Conservation (phyloP, 2,888 invertebrate species). For the Eristalis pertinax region DNA sequence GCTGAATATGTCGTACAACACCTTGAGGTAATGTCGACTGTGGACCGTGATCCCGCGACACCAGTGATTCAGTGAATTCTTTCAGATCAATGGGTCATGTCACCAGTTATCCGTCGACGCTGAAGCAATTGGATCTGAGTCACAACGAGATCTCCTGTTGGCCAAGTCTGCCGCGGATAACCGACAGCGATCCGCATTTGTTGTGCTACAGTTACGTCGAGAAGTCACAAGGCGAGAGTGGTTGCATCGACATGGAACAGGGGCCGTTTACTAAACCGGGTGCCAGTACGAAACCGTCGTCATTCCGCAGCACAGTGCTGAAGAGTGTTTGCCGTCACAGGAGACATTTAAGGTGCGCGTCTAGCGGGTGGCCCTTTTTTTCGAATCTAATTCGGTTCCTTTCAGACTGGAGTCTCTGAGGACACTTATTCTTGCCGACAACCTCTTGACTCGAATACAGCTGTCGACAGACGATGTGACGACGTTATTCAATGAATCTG, state of each 20-base stretch:
- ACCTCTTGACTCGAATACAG: constrained; percentile 90
- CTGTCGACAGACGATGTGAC: constrained; percentile 91
- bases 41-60: neutral
- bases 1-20: constrained; percentile 96
- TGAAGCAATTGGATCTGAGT: constrained; percentile 96
- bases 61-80: neutral
- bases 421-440: constrained; percentile 89
- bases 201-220: constrained; percentile 86
- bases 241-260: constrained; percentile 73
- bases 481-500: constrained; percentile 83
- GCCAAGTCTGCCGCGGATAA: constrained; percentile 91
- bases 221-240: constrained; percentile 65
- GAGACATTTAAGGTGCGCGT: constrained; percentile 88
- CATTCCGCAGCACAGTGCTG: constrained; percentile 87
- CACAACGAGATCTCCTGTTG: constrained; percentile 95
- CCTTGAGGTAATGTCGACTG: constrained; percentile 81
- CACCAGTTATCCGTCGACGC: constrained; percentile 92
- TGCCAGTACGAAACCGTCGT: constrained; percentile 80
- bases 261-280: constrained; percentile 75
- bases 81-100: constrained; percentile 90
- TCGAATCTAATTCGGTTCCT: neutral
- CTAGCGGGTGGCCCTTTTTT: neutral
- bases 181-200: constrained; percentile 85
- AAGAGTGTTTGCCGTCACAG: constrained; percentile 92
- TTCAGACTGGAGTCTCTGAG: constrained; percentile 78